phyloP scores from a whole-genome alignment of 1,140 invertebrate genomes.

The Melanaphis sacchari region DNA sequence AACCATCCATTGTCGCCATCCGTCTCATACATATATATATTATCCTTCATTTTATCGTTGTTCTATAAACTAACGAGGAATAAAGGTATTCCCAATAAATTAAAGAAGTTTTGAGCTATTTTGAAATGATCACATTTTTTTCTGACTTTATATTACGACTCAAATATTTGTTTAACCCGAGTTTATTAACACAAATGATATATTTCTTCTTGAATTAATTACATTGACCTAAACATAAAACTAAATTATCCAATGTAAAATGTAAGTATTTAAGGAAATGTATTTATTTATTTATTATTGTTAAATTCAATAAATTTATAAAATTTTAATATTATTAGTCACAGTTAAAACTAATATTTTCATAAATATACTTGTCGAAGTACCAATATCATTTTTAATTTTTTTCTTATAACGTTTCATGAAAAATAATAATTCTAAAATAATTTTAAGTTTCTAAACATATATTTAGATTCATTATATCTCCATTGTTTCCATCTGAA shows the following conservation, averaged over 20 bases:
- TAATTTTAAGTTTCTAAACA: not conserved
- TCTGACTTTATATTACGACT: not conserved
- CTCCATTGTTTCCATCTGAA: too few species aligned
- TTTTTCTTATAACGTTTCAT: not conserved
- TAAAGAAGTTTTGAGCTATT: not conserved
- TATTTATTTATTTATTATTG: not conserved
- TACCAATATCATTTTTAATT: not conserved
- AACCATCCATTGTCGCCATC: not conserved
- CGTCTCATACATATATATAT: not conserved
- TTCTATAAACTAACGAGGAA: not conserved
- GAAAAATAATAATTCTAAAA: not conserved
- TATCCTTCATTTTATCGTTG: not conserved
- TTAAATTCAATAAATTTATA: not conserved
- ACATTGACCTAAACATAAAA: not conserved
- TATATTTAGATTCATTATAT: not conserved
- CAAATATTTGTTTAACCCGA: not conserved
- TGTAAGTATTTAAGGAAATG: not conserved
- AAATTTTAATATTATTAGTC: not conserved
- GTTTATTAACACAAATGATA: not conserved
- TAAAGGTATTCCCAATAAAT: not conserved
- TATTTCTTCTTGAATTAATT: not conserved
- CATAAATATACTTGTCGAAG: not conserved
- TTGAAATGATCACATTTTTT: not conserved
- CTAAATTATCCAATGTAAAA: not conserved
- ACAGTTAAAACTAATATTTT: not conserved